Conservation (phyloP, 2,888 invertebrate species). For the Amphipyra berbera region DNA sequence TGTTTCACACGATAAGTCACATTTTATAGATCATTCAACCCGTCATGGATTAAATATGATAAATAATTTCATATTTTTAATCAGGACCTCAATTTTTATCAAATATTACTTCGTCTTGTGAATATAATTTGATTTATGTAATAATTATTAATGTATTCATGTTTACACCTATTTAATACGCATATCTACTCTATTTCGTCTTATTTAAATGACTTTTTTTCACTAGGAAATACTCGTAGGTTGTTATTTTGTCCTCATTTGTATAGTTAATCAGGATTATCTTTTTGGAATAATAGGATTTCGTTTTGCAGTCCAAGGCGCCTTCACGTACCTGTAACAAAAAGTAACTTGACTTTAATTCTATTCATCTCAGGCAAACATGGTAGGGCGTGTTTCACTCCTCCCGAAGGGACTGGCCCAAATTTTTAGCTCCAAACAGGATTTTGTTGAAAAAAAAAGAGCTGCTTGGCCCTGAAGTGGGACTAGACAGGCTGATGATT, state of each 20-base stretch:
- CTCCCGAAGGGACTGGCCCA: no score
- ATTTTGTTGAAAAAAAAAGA: no score
- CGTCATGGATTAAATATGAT: background rate
- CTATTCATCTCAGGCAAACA: background rate
- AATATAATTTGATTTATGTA: slow-evolving; percentile 9
- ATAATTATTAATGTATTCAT: slow-evolving; percentile 20
- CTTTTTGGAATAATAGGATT: slow-evolving; percentile 21
- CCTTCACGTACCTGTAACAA: slow-evolving; percentile 51
- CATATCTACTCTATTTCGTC: slow-evolving; percentile 14
- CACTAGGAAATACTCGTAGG: slow-evolving; percentile 26
- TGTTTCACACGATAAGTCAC: slow-evolving; percentile 1
- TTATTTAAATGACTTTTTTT: slow-evolving; percentile 44
- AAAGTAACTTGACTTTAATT: background rate
- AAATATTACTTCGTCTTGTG: slow-evolving; percentile 7
- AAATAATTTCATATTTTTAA: background rate
- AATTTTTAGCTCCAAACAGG: no score
- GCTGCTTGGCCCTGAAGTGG: no score
- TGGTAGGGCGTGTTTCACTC: background rate
- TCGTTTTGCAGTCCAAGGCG: slow-evolving; percentile 40
- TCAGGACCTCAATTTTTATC: background rate
- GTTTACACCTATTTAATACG: slow-evolving; percentile 21
- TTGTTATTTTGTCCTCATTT: slow-evolving; percentile 25
- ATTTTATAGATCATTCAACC: slow-evolving; percentile 6
- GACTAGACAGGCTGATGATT: no score
- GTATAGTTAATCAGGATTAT: slow-evolving; percentile 18